Base-by-base conservation (phyloP, 1,140 invertebrate genomes). In the Pteromalus puparum region DNA sequence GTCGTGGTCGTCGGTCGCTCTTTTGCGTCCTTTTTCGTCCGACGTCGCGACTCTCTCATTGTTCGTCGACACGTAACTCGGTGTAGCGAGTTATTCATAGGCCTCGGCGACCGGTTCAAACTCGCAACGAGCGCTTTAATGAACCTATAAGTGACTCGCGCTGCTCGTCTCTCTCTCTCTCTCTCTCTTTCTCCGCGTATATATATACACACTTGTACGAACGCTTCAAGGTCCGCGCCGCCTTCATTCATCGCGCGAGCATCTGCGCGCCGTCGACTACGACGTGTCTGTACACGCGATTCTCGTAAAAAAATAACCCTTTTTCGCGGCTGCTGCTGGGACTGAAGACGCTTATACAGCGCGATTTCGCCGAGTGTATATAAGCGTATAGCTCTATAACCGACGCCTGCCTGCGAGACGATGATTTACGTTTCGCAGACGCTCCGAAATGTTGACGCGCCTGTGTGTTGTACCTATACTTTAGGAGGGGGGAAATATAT, bases 61-160 rank as follows among this genome's bases (percentile, higher is more conserved):
- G 76, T 78, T 78, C 53, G 48, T 34, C n/a, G 42, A 48, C 76
- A 80, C 77, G 77, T 68, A 80, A 67, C 61, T 68, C 26, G 30
- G 65, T 80, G 65, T 34, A 34, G 24, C 10, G 26, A 7, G 77
- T 65, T 80, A 80, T 80, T 80, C 77, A 80, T 80, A 80, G 77
- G 34, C 61, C 18, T 1, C 15, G 78, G 13, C 78, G 26, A 48
- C 79, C 38, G 24, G 79, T 30, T 72, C 72, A 46, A 72, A 81
- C 79, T 81, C 72, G 77, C 26, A 42, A 24, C 28, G 34, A 67
- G 30, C 12, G 68, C 79, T 81, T 81, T 81, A 81, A 81, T 73
- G 79, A 72, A 81, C 42, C 79, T 67, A 73, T 48, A 72, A 72
- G 68, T 78, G 30, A 65, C 24, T 65, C 21, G 78, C 61, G 75